Evolutionary conservation across 2,888 invertebrate genomes (phyloP).

Genomic region (Aphodius sticticus): DNA sequence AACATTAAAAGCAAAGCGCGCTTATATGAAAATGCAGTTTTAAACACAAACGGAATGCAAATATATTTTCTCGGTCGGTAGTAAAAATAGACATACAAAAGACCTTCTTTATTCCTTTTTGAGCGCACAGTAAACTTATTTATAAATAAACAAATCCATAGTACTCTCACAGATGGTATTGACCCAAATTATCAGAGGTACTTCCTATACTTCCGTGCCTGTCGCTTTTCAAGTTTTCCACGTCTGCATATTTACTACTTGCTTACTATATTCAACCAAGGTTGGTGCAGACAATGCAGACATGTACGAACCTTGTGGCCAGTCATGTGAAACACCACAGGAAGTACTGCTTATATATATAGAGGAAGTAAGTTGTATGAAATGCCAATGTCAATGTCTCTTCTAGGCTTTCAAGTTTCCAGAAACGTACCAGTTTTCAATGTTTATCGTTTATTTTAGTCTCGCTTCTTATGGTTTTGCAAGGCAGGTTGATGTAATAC

Average conservation of each 20-base stretch:
- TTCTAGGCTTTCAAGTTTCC: not conserved
- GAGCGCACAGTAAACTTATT: not conserved
- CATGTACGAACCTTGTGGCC: constrained; percentile 30
- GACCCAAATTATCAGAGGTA: constrained; percentile 23
- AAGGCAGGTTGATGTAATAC: not conserved
- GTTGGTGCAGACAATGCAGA: constrained; percentile 18
- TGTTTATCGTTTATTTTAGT: constrained; percentile 6
- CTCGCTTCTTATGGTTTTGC: not conserved
- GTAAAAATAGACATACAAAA: not conserved
- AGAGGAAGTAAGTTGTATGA: constrained; percentile 21
- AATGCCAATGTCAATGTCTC: constrained; percentile 31
- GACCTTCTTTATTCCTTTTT: not conserved
- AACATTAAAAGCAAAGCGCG: not conserved
- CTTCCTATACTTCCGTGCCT: not conserved
- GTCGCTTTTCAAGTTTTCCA: not conserved
- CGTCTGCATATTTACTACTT: not conserved
- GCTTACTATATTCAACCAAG: constrained; percentile 23
- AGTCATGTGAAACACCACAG: constrained; percentile 31
- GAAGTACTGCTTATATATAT: constrained; percentile 14
- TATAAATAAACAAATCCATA: constrained; percentile 11
- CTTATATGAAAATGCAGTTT: not conserved
- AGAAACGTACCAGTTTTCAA: not conserved
- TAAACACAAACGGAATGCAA: not conserved
- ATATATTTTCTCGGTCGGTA: not conserved
- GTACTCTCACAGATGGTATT: constrained; percentile 20